Evolutionary conservation across 1,140 invertebrate species (phyloP), one percentile per base, ranked within the genome.

Genomic region (Drosophila sturtevanti): DNA sequence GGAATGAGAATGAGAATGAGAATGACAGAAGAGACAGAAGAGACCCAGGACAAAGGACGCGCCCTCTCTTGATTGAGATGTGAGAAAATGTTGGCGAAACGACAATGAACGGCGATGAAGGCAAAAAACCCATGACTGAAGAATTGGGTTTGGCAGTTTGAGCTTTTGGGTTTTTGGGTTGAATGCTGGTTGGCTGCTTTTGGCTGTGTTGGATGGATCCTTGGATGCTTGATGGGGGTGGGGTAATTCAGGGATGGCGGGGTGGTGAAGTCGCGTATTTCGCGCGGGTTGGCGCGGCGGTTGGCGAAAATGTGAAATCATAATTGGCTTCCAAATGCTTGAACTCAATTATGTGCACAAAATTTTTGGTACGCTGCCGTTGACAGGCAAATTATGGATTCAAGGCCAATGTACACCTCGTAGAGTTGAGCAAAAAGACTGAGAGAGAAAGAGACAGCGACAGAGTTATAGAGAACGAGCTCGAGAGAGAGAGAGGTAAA

Each of bases 371-470:
- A 52, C 44, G 76, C 82, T 89, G 84, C 63, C 73, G 84, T 68
- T 89, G 84, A 89, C 84, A 89, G 77, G 84, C 84, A 89, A 89
- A 89, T 89, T 87, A 87, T 84, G 82, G 84, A 89, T 89, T 89
- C 82, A 87, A 87, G 82, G 82, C 76, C 84, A 73, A 37, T 22
- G 52, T 62, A 67, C 35, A 63, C 60, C 41, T 48, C 41, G 16
- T 48, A 48, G 41, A 48, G 9, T 18, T 9, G 66, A 76, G 70
- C 56, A 72, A 31, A 3, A 21, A 70, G 27, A 21, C 44, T 9
- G 7, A 27, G n/a, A 24, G 16, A 5, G 60, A 34, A 31, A 11
- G 44, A 55, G 22, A 16, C 1, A 16, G 7, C 12, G 37, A 38
- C 0, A 12, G 37, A n/a, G n/a, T n/a, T n/a, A n/a, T n/a, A n/a